Evolutionary conservation across 2,797 vertebrate genomes (phyloP).

Genomic region (Halcyon smyrnensis): DNA sequence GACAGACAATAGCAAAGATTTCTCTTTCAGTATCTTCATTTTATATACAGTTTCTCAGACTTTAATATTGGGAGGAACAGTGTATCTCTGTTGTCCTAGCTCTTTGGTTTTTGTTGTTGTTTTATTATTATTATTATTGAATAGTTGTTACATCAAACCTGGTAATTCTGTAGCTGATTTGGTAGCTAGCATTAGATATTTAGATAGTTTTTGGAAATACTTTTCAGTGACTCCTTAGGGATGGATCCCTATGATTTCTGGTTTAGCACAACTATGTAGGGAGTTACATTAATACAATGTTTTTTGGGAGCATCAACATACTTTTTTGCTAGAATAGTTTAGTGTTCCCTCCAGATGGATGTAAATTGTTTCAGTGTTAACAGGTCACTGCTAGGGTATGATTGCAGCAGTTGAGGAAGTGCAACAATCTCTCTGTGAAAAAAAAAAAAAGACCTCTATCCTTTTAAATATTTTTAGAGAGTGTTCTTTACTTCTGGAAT

Average conservation of each 20-base stretch:
- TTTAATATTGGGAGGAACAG: not conserved
- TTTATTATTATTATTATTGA: not conserved
- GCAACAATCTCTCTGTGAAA: not conserved
- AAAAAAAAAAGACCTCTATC: not conserved
- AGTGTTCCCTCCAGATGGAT: not conserved
- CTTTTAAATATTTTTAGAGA: not conserved
- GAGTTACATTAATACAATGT: not conserved
- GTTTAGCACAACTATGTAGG: not conserved
- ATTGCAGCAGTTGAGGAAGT: not conserved
- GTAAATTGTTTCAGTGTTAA: not conserved
- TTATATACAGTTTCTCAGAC: not conserved
- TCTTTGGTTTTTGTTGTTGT: not conserved
- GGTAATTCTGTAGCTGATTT: not conserved
- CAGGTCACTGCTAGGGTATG: not conserved
- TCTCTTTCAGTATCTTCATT: not conserved
- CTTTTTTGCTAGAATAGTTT: not conserved
- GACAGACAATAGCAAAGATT: not conserved
- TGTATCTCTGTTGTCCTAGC: not conserved
- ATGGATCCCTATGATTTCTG: not conserved
- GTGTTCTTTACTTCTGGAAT: not conserved
- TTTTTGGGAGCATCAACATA: not conserved
- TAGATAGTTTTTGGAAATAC: not conserved
- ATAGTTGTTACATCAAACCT: not conserved
- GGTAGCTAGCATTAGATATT: not conserved
- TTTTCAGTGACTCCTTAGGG: not conserved